phyloP scores from a whole-genome alignment of 2,888 invertebrate species.

The Nemurella pictetii region DNA sequence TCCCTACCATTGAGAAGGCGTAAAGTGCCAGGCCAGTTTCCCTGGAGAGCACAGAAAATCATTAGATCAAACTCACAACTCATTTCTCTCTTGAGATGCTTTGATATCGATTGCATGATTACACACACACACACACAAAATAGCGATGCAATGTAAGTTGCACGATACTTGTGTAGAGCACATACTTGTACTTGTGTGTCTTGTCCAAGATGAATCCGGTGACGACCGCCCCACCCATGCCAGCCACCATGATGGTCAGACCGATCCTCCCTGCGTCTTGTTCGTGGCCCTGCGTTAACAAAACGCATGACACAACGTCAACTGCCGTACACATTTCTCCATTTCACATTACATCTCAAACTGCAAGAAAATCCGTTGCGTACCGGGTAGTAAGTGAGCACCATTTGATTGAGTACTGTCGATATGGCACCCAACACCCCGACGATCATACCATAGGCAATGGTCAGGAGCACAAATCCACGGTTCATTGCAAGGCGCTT shows the following conservation, averaged over 20 bases:
- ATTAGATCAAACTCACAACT: no score
- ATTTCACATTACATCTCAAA: no score
- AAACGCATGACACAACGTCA: no score
- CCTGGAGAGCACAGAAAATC: constrained; percentile 64
- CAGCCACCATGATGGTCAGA: constrained; percentile 85
- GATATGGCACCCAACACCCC: constrained; percentile 97
- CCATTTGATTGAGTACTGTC: constrained; percentile 87
- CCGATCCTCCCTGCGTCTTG: constrained; percentile 89
- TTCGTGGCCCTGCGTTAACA: constrained; percentile 69
- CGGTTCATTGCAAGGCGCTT: constrained; percentile 76
- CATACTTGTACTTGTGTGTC: constrained; percentile 91
- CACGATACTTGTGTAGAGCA: no score
- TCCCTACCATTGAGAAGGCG: constrained; percentile 83
- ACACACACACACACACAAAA: no score
- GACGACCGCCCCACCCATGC: constrained; percentile 90
- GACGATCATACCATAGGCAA: constrained; percentile 92
- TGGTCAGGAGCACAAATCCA: constrained; percentile 78
- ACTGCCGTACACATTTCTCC: no score
- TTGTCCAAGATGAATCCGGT: constrained; percentile 90
- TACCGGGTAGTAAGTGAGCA: constrained; percentile 81
- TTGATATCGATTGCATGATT: no score
- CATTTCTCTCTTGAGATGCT: no score
- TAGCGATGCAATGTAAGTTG: no score
- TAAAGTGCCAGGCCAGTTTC: constrained; percentile 92
- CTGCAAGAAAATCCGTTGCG: constrained; percentile 48